Conservation (phyloP, 2,113 vertebrate genomes). For the Daubentonia madagascariensis region DNA sequence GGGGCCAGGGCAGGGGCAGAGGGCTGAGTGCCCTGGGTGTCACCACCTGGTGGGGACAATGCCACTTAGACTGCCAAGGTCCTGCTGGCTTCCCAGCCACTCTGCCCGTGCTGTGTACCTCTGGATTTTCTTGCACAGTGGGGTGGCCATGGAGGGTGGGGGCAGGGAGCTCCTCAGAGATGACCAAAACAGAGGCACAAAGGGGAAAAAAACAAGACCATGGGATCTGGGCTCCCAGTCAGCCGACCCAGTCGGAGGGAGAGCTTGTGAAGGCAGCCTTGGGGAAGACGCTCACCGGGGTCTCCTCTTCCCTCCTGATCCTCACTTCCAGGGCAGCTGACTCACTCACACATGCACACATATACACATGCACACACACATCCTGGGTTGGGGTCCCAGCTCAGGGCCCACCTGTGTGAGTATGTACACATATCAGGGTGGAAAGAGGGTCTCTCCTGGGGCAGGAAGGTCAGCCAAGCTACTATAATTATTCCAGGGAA, state of each 20-base stretch:
- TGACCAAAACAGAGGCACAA: not conserved
- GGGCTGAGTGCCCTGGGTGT: not conserved
- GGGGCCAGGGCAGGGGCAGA: rapidly evolving
- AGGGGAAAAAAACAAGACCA: not conserved
- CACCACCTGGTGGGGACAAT: rapidly evolving
- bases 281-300: not conserved
- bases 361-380: not conserved
- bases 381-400: not conserved
- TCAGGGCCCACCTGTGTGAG: not conserved
- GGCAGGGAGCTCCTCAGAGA: not conserved
- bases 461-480: conserved; percentile 17
- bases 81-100: not conserved
- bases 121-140: not conserved
- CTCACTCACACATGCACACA: not conserved
- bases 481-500: conserved; percentile 27
- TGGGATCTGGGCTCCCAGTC: not conserved
- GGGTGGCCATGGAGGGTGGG: not conserved
- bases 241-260: not conserved
- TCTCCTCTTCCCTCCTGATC: not conserved
- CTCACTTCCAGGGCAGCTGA: not conserved
- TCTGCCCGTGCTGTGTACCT: not conserved
- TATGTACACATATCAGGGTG: too few species aligned
- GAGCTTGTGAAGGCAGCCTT: not conserved
- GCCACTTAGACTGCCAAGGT: not conserved
- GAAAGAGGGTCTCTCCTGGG: not conserved